A percentile compares a stretch with the other conserved stretches of the same genome.
These are phyloP conservation scores for Eulemur albifrons DNA, from an alignment of 2,797 vertebrate species.

Conservation along the genomic window DNA sequence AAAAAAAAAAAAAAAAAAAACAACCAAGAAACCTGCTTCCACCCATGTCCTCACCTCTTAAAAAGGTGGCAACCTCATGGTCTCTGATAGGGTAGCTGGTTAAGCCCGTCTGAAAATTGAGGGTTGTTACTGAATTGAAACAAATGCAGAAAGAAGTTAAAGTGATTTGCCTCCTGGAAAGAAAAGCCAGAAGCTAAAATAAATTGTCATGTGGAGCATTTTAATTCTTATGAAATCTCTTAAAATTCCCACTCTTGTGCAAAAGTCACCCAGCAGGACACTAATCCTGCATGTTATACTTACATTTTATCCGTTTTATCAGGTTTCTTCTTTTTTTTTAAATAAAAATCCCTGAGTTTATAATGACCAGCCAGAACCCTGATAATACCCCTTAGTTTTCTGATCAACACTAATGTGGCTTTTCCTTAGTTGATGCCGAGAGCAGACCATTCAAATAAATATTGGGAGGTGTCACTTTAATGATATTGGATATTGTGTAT, in stretches of 20 bases:
- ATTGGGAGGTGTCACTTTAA: background rate
- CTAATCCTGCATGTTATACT: background rate
- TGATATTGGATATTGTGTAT: background rate
- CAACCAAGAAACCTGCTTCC: background rate
- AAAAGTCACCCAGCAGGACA: background rate
- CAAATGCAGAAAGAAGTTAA: background rate
- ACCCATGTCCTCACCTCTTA: background rate
- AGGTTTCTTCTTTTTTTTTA: background rate
- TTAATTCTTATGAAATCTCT: constrained; percentile 14
- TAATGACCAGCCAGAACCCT: background rate
- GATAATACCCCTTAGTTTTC: background rate
- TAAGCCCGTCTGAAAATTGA: background rate
- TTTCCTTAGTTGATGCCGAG: background rate
- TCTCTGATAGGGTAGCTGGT: background rate
- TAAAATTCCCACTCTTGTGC: background rate
- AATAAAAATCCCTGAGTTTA: background rate
- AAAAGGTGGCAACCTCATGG: background rate
- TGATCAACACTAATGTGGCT: background rate
- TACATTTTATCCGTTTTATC: background rate
- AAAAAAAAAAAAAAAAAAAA: background rate
- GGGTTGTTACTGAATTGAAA: background rate
- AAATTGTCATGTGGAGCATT: background rate
- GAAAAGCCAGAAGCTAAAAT: background rate
- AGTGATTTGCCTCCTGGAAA: background rate
- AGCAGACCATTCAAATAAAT: background rate